phyloP scores from a whole-genome alignment of 2,888 invertebrate genomes.

The Drosophila demipolita region DNA sequence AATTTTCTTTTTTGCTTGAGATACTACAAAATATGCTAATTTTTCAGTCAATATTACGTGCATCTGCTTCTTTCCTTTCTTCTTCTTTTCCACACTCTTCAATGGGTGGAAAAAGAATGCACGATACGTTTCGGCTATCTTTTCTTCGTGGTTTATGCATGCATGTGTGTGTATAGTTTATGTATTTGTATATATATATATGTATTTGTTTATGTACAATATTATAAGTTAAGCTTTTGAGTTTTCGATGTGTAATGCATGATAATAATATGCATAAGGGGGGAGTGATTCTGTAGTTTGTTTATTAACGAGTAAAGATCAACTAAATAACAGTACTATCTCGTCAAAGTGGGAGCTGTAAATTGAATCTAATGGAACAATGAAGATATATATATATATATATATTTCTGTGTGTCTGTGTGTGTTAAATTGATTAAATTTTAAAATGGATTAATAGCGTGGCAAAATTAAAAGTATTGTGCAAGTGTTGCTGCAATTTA shows the following conservation, averaged over 20 bases:
- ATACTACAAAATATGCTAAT: conserved; percentile 68
- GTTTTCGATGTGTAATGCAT: conserved; percentile 31
- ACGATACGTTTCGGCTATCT: conserved; percentile 8
- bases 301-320: conserved; percentile 50
- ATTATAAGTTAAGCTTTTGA: conserved; percentile 25
- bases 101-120: conserved; percentile 13
- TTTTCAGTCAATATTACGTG: conserved; percentile 74
- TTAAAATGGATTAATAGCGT: conserved; percentile 39
- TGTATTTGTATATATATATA: conserved; percentile 18
- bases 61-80: conserved; percentile 9
- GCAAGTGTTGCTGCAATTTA: conserved; percentile 69
- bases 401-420: conserved; percentile 4
- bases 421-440: conserved; percentile 1
- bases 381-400: neutral
- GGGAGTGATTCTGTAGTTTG: conserved; percentile 8
- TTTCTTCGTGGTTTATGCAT: conserved; percentile 14
- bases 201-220: conserved; percentile 47
- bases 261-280: conserved; percentile 2
- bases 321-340: conserved; percentile 77
- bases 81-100: conserved; percentile 5
- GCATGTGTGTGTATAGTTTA: conserved; percentile 6
- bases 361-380: conserved; percentile 52
- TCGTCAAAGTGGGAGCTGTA: conserved; percentile 23
- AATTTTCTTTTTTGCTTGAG: conserved; percentile 8
- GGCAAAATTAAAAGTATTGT: conserved; percentile 48